A percentile compares a stretch with the other conserved stretches of the same genome.
Conservation (phyloP, 2,888 invertebrate species). For the Anaspis maculata region DNA sequence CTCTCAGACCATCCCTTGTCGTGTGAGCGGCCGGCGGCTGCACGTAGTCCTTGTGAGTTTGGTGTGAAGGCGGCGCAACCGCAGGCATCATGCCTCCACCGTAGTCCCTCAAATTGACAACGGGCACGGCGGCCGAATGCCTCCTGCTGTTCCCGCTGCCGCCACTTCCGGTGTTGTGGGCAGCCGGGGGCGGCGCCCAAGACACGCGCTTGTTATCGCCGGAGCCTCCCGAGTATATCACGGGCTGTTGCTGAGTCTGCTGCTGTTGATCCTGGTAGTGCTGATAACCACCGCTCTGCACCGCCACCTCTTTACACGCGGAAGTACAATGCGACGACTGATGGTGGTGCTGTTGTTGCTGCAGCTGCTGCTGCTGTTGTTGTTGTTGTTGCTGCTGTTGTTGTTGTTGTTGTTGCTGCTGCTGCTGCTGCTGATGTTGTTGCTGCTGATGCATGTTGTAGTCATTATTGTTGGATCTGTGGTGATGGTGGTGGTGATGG, state of each 20-base stretch:
- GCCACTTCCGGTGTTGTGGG: slow-evolving; percentile 24
- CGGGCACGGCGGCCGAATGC: slow-evolving; percentile 40
- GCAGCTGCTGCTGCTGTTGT: too few species aligned
- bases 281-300: too few species aligned
- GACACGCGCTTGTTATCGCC: slow-evolving; percentile 50
- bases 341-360: too few species aligned
- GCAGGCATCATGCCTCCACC: slow-evolving; percentile 30
- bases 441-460: slow-evolving; percentile 26
- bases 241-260: slow-evolving; percentile 30
- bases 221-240: slow-evolving; percentile 32
- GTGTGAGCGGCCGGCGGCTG: slow-evolving; percentile 50
- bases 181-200: slow-evolving; percentile 48
- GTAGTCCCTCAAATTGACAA: slow-evolving; percentile 40
- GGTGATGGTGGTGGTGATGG: too few species aligned
- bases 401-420: too few species aligned
- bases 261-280: too few species aligned
- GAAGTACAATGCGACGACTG: slow-evolving; percentile 38
- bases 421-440: too few species aligned
- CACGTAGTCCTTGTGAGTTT: slow-evolving; percentile 49
- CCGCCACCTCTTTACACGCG: slow-evolving; percentile 46
- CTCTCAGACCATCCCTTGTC: slow-evolving; percentile 41
- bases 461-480: slow-evolving; percentile 37
- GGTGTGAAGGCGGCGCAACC: too few species aligned
- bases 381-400: too few species aligned
- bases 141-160: slow-evolving; percentile 27